Percentiles rank a stretch among this genome's conserved stretches.
phyloP scores from a whole-genome alignment of 2,113 vertebrate genomes.

The Gambusia holbrooki region DNA sequence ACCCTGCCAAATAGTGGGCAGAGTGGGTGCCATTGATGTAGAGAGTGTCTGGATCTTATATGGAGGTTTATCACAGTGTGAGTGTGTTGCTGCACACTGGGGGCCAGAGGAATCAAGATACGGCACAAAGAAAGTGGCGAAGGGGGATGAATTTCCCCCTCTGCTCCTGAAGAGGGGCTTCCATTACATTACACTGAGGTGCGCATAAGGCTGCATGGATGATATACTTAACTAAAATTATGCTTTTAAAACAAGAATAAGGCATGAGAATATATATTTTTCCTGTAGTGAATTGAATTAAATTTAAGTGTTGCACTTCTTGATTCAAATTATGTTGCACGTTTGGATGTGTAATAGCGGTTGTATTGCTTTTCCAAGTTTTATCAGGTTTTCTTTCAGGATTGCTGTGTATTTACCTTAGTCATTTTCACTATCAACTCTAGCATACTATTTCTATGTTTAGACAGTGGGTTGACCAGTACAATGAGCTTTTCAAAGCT shows the following conservation, averaged over 20 bases:
- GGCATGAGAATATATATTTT: too few species aligned
- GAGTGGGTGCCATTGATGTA: constrained; percentile 25
- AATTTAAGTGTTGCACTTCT: neutral
- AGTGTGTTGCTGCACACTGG: constrained; percentile 5
- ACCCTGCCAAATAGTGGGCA: constrained; percentile 37
- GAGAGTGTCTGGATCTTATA: constrained; percentile 18
- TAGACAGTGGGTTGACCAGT: neutral
- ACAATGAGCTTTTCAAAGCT: neutral
- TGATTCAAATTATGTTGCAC: neutral
- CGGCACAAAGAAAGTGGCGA: neutral
- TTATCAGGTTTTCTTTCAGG: neutral
- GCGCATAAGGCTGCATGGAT: neutral
- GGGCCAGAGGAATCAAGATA: constrained; percentile 4
- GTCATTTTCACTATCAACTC: neutral
- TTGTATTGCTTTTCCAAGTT: too few species aligned
- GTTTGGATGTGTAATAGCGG: neutral
- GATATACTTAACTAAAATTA: neutral
- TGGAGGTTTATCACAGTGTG: constrained; percentile 9
- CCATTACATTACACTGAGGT: neutral
- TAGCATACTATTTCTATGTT: neutral
- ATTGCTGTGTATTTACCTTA: neutral
- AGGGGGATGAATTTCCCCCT: neutral
- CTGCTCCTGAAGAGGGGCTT: neutral
- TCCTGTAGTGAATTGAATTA: neutral
- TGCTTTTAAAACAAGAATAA: neutral